Evolutionary conservation across 2,113 vertebrate genomes (phyloP).

Genomic region (Anser brachyrhynchus): DNA sequence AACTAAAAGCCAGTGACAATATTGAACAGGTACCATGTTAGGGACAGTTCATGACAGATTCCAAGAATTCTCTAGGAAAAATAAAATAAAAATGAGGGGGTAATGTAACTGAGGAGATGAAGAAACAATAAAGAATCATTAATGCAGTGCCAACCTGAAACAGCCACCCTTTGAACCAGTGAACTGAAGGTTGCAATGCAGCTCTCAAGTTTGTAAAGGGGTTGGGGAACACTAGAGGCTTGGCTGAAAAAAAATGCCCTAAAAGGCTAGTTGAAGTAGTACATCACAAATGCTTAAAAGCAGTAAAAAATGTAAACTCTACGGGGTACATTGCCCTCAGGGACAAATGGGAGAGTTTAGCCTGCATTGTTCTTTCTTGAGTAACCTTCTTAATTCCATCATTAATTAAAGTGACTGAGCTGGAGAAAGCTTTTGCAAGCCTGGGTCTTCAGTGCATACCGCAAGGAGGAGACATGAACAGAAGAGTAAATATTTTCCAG

Average conservation of each 20-base stretch:
- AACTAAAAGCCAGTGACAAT: background rate
- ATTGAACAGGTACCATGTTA: fast-evolving
- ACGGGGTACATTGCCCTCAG: background rate
- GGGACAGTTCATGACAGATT: background rate
- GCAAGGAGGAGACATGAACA: background rate
- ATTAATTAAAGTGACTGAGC: background rate
- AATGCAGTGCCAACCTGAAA: background rate
- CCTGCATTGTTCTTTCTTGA: background rate
- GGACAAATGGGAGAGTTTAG: background rate
- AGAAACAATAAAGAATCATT: background rate
- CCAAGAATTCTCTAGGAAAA: background rate
- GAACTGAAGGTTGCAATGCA: background rate
- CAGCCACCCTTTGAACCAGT: background rate
- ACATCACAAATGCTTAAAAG: background rate
- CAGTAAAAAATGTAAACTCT: background rate
- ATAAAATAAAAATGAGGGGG: background rate
- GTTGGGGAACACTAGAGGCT: background rate
- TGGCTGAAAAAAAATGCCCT: background rate
- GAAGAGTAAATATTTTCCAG: background rate
- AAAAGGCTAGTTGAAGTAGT: background rate
- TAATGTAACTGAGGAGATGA: background rate
- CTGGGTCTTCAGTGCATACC: background rate
- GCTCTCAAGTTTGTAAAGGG: background rate
- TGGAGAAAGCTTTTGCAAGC: background rate
- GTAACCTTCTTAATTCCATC: background rate